Evolutionary conservation across 1,140 invertebrate species (phyloP), one percentile per base, ranked within the genome.

Genomic region (Chymomyza costata): DNA sequence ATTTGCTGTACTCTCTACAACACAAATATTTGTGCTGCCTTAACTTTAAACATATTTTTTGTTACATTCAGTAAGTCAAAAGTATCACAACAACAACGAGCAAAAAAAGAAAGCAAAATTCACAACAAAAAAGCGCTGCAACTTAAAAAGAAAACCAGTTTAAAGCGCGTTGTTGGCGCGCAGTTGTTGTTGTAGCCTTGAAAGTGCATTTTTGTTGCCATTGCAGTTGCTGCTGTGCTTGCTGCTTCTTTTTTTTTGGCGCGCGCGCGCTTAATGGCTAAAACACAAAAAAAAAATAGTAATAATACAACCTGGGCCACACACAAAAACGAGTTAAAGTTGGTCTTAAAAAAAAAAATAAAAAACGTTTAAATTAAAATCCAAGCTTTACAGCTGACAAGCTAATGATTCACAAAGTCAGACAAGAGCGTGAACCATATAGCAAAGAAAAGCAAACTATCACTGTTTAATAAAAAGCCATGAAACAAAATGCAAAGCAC

Each of bases 161-260:
- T 62, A 40, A 51, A 65, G 61, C 61, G 49, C 56, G 51, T 64
- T 52, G 28, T 60, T 60, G 21, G 28, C 19, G n/a, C 14, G 16
- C 10, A 34, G 32, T 44, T 61, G 57, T 17, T 55, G 56, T 47
- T 54, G 50, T 52, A 76, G 70, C 70, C 70, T 76, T 76, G 70
- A 76, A 76, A 71, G 71, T 76, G 71, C 70, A 76, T 76, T 76
- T 76, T n/a, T n/a, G n/a, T n/a, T n/a, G n/a, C n/a, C n/a, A 58
- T 65, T 65, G 61, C 51, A 57, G 61, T 57, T 53, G 48, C 45
- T 74, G n/a, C 39, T 58, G 61, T 63, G 45, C 44, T 28, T 40
- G 18, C 43, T 30, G 44, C 50, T 41, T n/a, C n/a, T n/a, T 65
- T 61, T 44, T 73, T 73, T 74, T 76, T 76, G 71, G 71, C 71